Conservation (phyloP, 2,888 invertebrate species). For the Margaritifera margaritifera region DNA sequence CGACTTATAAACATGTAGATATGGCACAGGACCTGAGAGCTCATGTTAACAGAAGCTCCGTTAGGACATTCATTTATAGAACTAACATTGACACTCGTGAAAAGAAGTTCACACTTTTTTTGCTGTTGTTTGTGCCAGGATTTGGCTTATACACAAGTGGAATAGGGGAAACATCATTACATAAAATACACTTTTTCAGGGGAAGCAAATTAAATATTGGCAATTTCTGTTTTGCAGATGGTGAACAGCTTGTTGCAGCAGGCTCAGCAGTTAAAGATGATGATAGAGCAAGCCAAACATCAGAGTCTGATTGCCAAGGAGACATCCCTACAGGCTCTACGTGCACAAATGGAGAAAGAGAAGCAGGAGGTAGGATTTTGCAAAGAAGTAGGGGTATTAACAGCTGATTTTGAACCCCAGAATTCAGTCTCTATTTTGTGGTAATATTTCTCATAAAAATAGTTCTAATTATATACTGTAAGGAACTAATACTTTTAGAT, state of each 20-base stretch:
- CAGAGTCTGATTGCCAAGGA: slow-evolving; percentile 68
- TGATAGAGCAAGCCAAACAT: slow-evolving; percentile 71
- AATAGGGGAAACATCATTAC: no score
- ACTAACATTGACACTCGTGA: no score
- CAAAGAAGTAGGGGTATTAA: not conserved
- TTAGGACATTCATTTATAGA: no score
- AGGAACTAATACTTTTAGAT: no score
- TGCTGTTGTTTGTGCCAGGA: no score
- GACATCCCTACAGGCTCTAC: slow-evolving; percentile 64
- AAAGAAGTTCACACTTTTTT: no score
- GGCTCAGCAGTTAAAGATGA: slow-evolving; percentile 69
- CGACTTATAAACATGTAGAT: no score
- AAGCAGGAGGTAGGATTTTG: slow-evolving; percentile 58
- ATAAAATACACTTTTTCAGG: no score
- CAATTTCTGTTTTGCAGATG: slow-evolving; percentile 61
- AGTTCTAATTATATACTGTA: not conserved
- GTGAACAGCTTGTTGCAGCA: slow-evolving; percentile 70
- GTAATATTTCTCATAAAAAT: not conserved
- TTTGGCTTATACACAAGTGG: no score
- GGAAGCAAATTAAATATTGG: not conserved
- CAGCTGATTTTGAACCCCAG: not conserved
- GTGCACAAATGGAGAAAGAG: slow-evolving; percentile 70
- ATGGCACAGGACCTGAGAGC: no score
- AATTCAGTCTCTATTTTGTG: not conserved
- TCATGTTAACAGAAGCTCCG: no score